These are phyloP conservation scores for Drosophila parabipectinata DNA, from an alignment of 1,140 invertebrate species.

Conservation along the genomic window DNA sequence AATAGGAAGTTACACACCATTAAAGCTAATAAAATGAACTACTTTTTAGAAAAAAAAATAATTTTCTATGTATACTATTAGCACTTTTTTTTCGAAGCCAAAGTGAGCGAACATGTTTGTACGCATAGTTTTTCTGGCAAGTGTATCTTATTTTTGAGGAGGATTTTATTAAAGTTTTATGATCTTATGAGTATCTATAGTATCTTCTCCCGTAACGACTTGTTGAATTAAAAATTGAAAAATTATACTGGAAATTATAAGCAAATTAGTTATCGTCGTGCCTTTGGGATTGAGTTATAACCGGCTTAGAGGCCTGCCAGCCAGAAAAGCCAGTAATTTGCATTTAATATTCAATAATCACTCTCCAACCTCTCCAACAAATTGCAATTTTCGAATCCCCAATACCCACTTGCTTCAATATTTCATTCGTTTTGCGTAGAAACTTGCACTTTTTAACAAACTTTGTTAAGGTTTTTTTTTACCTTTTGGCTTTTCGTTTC, in stretches of 20 bases:
- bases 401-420: neutral
- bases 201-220: no score
- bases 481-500: conserved; percentile 10
- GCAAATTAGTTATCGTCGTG: neutral
- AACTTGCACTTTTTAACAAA: conserved; percentile 7
- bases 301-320: neutral
- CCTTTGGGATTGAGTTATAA: neutral
- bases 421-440: neutral
- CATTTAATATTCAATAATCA: conserved; percentile 5
- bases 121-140: no score
- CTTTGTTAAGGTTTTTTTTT: neutral
- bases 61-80: no score
- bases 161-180: no score
- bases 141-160: no score
- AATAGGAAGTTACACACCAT: no score
- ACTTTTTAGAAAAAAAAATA: no score
- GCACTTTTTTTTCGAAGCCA: no score
- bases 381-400: neutral
- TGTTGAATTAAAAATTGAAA: neutral
- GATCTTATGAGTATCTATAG: no score
- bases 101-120: no score
- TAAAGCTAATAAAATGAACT: no score
- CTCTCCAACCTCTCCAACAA: neutral
- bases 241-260: neutral
- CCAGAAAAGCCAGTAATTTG: conserved; percentile 9